Conservation (phyloP, 1,140 invertebrate species). For the Hylyphantes graminicola region DNA sequence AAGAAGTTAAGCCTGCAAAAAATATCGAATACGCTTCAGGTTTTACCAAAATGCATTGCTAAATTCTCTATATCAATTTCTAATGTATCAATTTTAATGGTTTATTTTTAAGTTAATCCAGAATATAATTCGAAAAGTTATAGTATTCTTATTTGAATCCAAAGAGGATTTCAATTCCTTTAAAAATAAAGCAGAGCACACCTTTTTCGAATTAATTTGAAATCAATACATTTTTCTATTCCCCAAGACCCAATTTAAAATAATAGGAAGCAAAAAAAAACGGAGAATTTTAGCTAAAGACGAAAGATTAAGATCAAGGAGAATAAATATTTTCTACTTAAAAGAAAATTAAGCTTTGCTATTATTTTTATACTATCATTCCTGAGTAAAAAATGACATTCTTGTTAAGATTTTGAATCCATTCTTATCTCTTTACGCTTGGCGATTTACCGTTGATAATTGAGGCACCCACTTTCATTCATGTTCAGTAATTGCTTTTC, state of each 20-base stretch:
- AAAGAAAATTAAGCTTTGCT: constrained; percentile 12
- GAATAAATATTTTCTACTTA: background rate
- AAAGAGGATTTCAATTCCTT: too few species aligned
- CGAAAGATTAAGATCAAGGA: constrained; percentile 17
- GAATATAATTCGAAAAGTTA: too few species aligned
- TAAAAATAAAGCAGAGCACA: too few species aligned
- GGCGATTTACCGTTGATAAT: background rate
- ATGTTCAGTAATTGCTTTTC: too few species aligned
- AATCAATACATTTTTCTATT: too few species aligned
- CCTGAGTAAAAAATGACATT: background rate
- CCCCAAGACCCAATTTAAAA: background rate
- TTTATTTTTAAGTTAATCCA: too few species aligned
- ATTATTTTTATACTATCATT: constrained; percentile 10
- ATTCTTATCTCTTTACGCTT: constrained; percentile 25
- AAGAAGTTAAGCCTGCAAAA: background rate
- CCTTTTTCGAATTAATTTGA: too few species aligned
- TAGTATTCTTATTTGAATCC: too few species aligned
- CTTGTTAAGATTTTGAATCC: constrained; percentile 22
- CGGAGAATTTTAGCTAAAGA: constrained; percentile 3
- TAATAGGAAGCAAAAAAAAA: background rate
- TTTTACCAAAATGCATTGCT: background rate
- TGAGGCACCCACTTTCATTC: background rate
- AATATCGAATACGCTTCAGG: background rate
- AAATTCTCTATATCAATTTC: too few species aligned
- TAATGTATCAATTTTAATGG: too few species aligned